Conservation (phyloP, 2,797 vertebrate genomes). For the Malurus leucopterus region DNA sequence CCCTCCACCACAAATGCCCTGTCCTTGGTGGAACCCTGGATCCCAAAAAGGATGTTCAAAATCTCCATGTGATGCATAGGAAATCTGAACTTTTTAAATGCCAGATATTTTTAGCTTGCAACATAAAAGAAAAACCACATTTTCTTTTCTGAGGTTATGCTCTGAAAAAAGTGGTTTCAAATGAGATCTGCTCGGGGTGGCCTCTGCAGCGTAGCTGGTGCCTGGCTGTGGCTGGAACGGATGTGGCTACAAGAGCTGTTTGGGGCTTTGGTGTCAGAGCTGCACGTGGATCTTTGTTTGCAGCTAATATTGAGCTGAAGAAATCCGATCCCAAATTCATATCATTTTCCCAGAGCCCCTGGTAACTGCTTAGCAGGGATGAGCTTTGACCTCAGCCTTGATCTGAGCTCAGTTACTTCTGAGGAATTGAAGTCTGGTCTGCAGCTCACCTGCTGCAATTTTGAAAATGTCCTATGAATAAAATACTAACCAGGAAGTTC, state of each 20-base stretch:
- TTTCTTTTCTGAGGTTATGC: neutral
- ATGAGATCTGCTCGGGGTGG: neutral
- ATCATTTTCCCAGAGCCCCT: neutral
- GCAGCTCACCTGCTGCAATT: neutral
- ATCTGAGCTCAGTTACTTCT: neutral
- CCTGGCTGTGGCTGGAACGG: neutral
- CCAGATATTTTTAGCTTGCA: neutral
- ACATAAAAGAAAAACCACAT: neutral
- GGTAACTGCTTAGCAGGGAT: neutral
- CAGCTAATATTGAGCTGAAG: neutral
- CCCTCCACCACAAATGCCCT: rapidly evolving
- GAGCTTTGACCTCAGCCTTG: neutral
- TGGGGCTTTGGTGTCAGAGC: neutral
- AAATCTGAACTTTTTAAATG: neutral
- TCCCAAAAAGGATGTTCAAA: neutral
- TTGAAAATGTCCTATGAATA: neutral
- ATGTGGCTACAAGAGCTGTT: neutral
- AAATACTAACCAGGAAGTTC: neutral
- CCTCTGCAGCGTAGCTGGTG: neutral
- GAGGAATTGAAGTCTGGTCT: neutral
- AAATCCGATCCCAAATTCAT: neutral
- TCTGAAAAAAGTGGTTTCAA: neutral
- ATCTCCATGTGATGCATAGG: neutral
- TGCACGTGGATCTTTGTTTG: rapidly evolving
- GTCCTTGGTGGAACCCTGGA: neutral